A percentile compares a stretch with the other conserved stretches of the same genome.
phyloP scores from a whole-genome alignment of 2,888 invertebrate species.

The Drosophila kokeensis region DNA sequence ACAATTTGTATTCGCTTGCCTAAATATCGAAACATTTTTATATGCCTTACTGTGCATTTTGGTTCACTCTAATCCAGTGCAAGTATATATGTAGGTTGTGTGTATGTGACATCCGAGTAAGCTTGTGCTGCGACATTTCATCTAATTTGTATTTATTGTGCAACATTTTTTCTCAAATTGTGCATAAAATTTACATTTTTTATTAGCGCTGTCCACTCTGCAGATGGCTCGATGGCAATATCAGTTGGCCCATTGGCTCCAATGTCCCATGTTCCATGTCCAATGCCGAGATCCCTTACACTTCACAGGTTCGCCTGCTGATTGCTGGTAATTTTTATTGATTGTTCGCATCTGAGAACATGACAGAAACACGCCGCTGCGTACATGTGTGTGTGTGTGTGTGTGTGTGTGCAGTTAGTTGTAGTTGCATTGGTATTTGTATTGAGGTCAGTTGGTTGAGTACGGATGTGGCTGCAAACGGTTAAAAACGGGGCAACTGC shows the following conservation, averaged over 20 bases:
- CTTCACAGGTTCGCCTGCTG: conserved; percentile 35
- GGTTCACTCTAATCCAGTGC: conserved; percentile 43
- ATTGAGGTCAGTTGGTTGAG: conserved; percentile 68
- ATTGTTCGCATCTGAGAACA: conserved; percentile 43
- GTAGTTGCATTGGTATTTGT: conserved; percentile 38
- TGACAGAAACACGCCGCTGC: conserved; percentile 22
- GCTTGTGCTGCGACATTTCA: conserved; percentile 47
- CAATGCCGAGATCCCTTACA: background rate
- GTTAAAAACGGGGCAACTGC: conserved; percentile 1
- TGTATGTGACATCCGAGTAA: background rate
- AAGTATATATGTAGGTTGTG: background rate
- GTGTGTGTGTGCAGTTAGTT: conserved; percentile 6
- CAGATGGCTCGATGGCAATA: conserved; percentile 10
- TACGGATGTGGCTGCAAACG: conserved; percentile 14
- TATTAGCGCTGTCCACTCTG: conserved; percentile 55
- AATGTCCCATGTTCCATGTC: background rate
- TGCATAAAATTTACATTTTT: conserved; percentile 76
- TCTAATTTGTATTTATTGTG: conserved; percentile 80
- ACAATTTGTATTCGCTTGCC: background rate
- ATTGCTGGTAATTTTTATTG: conserved; percentile 63
- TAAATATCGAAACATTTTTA: background rate
- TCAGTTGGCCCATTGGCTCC: conserved; percentile 2
- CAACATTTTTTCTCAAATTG: conserved; percentile 64
- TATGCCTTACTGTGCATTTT: conserved; percentile 6
- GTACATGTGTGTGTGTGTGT: background rate